These are phyloP conservation scores for Pterocles gutturalis DNA, from an alignment of 2,113 vertebrate genomes.

Conservation along the genomic window DNA sequence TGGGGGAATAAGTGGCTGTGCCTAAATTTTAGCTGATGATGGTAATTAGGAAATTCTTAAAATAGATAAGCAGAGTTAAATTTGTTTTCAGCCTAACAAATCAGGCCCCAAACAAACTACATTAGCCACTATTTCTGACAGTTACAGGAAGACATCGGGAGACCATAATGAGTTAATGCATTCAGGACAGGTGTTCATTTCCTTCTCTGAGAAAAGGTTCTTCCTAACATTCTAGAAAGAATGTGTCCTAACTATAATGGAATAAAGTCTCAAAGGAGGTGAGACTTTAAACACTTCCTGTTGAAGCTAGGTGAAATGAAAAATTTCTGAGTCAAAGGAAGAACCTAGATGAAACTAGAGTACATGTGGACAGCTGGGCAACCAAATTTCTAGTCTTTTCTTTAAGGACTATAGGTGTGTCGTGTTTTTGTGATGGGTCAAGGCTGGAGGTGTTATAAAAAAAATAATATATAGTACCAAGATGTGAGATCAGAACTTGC, in stretches of 20 bases:
- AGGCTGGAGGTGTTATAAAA: neutral
- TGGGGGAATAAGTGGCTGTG: neutral
- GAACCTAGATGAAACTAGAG: neutral
- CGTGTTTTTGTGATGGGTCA: rapidly evolving
- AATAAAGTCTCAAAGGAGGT: neutral
- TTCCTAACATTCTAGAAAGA: neutral
- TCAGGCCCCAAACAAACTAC: neutral
- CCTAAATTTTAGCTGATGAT: neutral
- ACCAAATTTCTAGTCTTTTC: neutral
- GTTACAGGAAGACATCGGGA: neutral
- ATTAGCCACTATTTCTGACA: neutral
- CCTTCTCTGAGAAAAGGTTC: neutral
- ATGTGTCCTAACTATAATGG: neutral
- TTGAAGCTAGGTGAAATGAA: neutral
- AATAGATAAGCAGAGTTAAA: neutral
- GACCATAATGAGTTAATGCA: neutral
- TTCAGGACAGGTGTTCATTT: neutral
- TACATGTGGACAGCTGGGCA: neutral
- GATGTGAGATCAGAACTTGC: neutral
- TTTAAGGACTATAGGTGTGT: neutral
- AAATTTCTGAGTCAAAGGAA: neutral
- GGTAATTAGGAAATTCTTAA: neutral
- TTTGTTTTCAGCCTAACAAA: neutral
- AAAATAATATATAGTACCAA: neutral
- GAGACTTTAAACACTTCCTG: neutral